These are phyloP conservation scores for Phortica variegata DNA, from an alignment of 1,140 invertebrate species.

Conservation along the genomic window DNA sequence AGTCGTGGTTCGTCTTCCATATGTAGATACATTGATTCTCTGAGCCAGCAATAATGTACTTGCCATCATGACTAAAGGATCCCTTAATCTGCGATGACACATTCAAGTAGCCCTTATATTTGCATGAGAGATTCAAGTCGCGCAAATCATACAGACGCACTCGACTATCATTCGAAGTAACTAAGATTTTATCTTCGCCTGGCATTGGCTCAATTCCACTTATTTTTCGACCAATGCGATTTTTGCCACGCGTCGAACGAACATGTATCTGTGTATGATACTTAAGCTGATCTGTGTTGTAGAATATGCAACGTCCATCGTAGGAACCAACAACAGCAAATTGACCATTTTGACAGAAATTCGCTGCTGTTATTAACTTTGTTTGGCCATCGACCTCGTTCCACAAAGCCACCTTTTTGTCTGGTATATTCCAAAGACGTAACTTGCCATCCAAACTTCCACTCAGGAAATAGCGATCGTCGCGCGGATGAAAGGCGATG, in stretches of 20 bases:
- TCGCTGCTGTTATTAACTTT: slow-evolving; percentile 95
- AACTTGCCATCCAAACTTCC: slow-evolving; percentile 95
- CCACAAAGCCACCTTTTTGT: slow-evolving; percentile 97
- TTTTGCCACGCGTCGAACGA: slow-evolving; percentile 89
- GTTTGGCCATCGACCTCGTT: slow-evolving; percentile 93
- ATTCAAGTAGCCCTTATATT: slow-evolving; percentile 94
- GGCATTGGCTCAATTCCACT: slow-evolving; percentile 97
- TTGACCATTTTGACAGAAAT: slow-evolving; percentile 97
- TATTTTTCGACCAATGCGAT: slow-evolving; percentile 91
- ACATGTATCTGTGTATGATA: slow-evolving; percentile 98
- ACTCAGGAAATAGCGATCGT: slow-evolving; percentile 93
- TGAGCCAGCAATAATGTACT: slow-evolving; percentile 95
- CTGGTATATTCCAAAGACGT: slow-evolving; percentile 97
- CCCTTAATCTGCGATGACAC: slow-evolving; percentile 97
- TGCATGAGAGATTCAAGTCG: slow-evolving; percentile 93
- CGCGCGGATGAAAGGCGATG: slow-evolving; percentile 95
- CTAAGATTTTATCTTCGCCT: slow-evolving; percentile 93
- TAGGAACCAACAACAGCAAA: slow-evolving; percentile 98
- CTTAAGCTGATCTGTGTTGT: slow-evolving; percentile 95
- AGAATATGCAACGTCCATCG: slow-evolving; percentile 97
- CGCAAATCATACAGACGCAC: slow-evolving; percentile 96
- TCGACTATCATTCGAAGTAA: slow-evolving; percentile 97
- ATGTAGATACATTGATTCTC: slow-evolving; percentile 98
- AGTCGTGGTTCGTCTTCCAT: slow-evolving; percentile 96
- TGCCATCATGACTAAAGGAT: slow-evolving; percentile 93